These are phyloP conservation scores for Brachionus rotundiformis DNA, from an alignment of 1,140 invertebrate genomes.

Conservation along the genomic window DNA sequence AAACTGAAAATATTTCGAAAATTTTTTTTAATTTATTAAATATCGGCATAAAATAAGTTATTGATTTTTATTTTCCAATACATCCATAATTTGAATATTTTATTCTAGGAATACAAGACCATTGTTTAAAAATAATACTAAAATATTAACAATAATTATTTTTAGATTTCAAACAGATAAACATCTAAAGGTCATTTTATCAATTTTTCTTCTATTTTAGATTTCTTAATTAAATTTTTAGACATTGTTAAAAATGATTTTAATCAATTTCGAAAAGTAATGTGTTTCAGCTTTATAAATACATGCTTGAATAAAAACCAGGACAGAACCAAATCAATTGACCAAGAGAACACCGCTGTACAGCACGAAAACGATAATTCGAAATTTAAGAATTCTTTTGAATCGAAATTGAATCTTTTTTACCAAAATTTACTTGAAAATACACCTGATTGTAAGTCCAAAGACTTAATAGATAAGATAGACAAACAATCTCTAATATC, in stretches of 20 bases:
- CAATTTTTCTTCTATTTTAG: neutral
- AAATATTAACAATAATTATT: no score
- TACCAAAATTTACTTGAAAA: constrained; percentile 5
- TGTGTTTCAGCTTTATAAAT: constrained; percentile 29
- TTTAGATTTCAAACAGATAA: neutral
- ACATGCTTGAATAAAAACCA: neutral
- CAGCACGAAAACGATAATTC: neutral
- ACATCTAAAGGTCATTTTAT: neutral
- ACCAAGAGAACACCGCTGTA: neutral
- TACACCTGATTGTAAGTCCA: neutral
- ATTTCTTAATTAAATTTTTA: no score
- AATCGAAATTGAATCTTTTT: neutral
- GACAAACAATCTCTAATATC: constrained; percentile 8
- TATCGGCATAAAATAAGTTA: neutral
- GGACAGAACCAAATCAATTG: neutral
- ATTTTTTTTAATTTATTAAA: neutral
- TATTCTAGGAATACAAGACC: neutral
- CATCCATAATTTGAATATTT: neutral
- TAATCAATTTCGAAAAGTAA: neutral
- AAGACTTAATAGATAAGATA: neutral
- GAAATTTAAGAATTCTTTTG: neutral
- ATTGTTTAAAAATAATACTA: neutral
- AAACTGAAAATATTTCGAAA: neutral
- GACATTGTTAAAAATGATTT: neutral
- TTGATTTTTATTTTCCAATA: constrained; percentile 7